Evolutionary conservation across 2,888 invertebrate genomes (phyloP).

Genomic region (Brassicogethes aeneus): DNA sequence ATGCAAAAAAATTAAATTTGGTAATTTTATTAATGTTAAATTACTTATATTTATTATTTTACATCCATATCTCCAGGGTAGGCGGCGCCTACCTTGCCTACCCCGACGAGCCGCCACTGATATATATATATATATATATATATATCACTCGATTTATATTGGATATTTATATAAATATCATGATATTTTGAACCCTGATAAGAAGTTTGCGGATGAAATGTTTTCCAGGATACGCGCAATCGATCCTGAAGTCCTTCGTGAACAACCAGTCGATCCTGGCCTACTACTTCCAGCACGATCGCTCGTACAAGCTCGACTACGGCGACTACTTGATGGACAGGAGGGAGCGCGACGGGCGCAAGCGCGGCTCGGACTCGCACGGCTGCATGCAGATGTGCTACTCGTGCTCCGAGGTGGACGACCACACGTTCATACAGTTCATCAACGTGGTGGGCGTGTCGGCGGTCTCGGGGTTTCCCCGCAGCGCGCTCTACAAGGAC

Average conservation of each 20-base stretch:
- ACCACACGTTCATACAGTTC: conserved; percentile 15
- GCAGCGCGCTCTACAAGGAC: conserved; percentile 29
- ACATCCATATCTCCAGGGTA: too few relatives aligned
- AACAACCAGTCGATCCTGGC: conserved; percentile 23
- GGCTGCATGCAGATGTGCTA: conserved; percentile 1
- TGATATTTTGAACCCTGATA: too few relatives aligned
- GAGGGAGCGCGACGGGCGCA: conserved; percentile 11
- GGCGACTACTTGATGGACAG: conserved; percentile 11
- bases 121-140: too few relatives aligned
- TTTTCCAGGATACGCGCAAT: too few relatives aligned
- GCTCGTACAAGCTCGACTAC: conserved; percentile 22
- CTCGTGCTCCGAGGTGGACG: conserved; percentile 10
- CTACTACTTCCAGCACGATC: conserved; percentile 32
- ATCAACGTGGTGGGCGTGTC: conserved; percentile 7
- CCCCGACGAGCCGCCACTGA: too few relatives aligned
- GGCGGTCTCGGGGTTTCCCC: conserved; percentile 12
- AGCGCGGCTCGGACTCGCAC: conserved; percentile 8
- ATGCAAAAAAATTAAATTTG: too few relatives aligned
- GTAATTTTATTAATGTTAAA: too few relatives aligned
- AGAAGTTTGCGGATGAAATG: too few relatives aligned
- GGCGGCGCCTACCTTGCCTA: too few relatives aligned
- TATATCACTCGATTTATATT: too few relatives aligned
- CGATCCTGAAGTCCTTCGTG: conserved; percentile 27
- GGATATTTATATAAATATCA: too few relatives aligned
- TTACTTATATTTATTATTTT: too few relatives aligned